Percentiles rank a stretch among this genome's conserved stretches.
These are phyloP conservation scores for Melanargia galathea DNA, from an alignment of 2,888 invertebrate genomes.

Conservation along the genomic window DNA sequence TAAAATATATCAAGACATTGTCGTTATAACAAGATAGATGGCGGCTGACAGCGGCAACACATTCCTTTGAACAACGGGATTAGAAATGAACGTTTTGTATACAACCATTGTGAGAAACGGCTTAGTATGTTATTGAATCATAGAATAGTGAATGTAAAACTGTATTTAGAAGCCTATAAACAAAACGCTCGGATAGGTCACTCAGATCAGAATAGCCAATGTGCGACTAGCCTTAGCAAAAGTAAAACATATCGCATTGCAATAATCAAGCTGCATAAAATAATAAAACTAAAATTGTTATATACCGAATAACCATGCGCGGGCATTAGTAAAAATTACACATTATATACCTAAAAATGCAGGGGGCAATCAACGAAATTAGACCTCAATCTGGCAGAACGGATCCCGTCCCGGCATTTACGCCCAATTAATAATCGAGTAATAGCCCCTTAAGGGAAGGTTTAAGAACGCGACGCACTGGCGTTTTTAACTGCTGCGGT, in stretches of 20 bases:
- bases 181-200: not conserved
- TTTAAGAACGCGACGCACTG: slow-evolving; percentile 24
- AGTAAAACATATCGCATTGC: not conserved
- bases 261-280: not conserved
- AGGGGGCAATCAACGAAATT: slow-evolving; percentile 47
- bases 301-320: not conserved
- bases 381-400: slow-evolving; percentile 44
- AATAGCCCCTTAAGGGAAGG: slow-evolving; percentile 45
- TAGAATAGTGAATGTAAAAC: not conserved
- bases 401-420: slow-evolving; percentile 60
- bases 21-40: slow-evolving; percentile 77
- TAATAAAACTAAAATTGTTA: not conserved
- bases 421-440: slow-evolving; percentile 72
- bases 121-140: not conserved
- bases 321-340: slow-evolving; percentile 18
- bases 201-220: not conserved
- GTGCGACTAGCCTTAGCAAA: not conserved
- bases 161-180: not conserved
- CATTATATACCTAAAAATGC: slow-evolving; percentile 24
- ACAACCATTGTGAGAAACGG: slow-evolving; percentile 32
- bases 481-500: slow-evolving; percentile 14
- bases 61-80: slow-evolving; percentile 63
- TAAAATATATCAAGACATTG: slow-evolving; percentile 80
- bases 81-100: slow-evolving; percentile 58
- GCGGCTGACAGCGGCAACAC: slow-evolving; percentile 64